Conservation (phyloP, 2,888 invertebrate genomes). For the Orthosia gothica region DNA sequence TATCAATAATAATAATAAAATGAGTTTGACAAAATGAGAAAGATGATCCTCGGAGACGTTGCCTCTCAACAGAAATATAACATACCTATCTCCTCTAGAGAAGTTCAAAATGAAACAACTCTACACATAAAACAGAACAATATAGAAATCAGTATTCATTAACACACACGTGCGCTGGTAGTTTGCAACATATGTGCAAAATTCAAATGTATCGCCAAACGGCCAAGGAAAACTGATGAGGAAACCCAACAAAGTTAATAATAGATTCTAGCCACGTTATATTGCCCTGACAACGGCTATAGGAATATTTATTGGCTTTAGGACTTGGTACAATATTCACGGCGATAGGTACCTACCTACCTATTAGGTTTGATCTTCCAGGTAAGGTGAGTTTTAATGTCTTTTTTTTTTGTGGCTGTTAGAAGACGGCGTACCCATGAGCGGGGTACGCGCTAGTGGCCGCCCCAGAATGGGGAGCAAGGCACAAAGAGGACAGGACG, state of each 20-base stretch:
- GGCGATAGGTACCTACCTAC: not conserved
- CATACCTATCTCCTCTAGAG: too few relatives aligned
- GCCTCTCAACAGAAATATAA: not conserved
- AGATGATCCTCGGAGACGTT: not conserved
- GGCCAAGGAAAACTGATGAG: slow-evolving; percentile 56
- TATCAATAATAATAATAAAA: too few relatives aligned
- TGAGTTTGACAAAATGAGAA: too few relatives aligned
- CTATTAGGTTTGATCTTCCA: not conserved
- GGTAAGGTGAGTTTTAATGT: not conserved
- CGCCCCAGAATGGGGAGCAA: too few relatives aligned
- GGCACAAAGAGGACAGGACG: too few relatives aligned
- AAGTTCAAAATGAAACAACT: slow-evolving; percentile 15
- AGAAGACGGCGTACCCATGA: too few relatives aligned
- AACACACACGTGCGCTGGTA: slow-evolving; percentile 11
- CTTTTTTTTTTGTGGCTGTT: too few relatives aligned
- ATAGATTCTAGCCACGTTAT: slow-evolving; percentile 52
- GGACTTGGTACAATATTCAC: slow-evolving; percentile 47
- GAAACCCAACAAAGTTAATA: slow-evolving; percentile 46
- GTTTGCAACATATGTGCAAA: slow-evolving; percentile 57
- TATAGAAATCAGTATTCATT: slow-evolving; percentile 39
- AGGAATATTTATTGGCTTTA: slow-evolving; percentile 40
- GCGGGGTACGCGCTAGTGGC: too few relatives aligned
- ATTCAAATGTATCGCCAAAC: slow-evolving; percentile 51
- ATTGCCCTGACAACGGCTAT: slow-evolving; percentile 29
- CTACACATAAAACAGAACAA: not conserved